Evolutionary conservation across 2,113 vertebrate genomes (phyloP), one percentile per base, ranked within the genome.

Genomic region (Halichoerus grypus): DNA sequence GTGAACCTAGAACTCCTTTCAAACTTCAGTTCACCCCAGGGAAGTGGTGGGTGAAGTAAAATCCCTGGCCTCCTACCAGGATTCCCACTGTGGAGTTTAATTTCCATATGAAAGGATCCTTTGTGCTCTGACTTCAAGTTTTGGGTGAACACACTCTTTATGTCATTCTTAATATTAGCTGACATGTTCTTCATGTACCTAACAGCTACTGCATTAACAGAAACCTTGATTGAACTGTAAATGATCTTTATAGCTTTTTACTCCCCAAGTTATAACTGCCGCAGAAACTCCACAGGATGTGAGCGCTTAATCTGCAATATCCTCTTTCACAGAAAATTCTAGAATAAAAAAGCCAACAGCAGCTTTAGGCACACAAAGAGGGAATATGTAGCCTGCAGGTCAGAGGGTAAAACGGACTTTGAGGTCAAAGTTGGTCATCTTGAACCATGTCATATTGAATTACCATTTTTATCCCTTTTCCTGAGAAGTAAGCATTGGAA

Each of bases 91-190:
- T 83, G 51, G 28, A 88, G 69, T 55, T 96, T 80, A 93, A 97
- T 97, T 97, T 97, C 82, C 96, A 95, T 96, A 97, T 95, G 76
- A 97, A 97, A 97, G 33, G 79, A 89, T 96, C 76, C 76, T 96
- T 98, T 97, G 95, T 97, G 88, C 90, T 97, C 82, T 92, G 92
- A 95, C 91, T 97, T 97, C 94, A 96, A 90, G 51, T 96, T 97
- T 95, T 95, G 93, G 91, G 88, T 94, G 89, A 95, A 92, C 74
- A 91, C 36, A 72, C 36, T 94, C 87, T 91, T 95, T 94, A 77
- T 95, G 82, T 96, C 96, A 94, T 97, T 97, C 97, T 97, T 95
- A 93, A 87, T 96, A 95, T 93, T 94, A 95, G 72, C 95, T 96
- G 95, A 97, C 89, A 84, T 92, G 86, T 90, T 96, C 95, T 91